phyloP scores from a whole-genome alignment of 2,888 invertebrate genomes.

The Pterostichus madidus region DNA sequence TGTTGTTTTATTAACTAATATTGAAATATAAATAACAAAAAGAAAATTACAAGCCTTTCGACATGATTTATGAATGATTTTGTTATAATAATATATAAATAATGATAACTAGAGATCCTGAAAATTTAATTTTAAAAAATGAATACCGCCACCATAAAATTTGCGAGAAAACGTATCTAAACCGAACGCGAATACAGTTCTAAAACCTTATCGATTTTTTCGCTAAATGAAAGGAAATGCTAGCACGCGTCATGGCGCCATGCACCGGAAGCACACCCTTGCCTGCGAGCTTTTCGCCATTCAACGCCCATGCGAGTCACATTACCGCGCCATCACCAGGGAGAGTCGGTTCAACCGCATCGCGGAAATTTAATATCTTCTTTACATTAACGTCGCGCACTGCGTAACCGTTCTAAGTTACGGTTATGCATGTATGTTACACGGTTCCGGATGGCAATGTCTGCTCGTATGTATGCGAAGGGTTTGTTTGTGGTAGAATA shows the following conservation, averaged over 20 bases:
- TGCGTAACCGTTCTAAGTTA: conserved; percentile 39
- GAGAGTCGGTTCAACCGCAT: conserved; percentile 8
- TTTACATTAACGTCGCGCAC: conserved; percentile 52
- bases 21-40: too few species aligned
- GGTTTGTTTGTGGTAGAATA: not conserved
- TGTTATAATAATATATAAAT: too few species aligned
- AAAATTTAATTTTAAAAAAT: too few species aligned
- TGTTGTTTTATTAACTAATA: too few species aligned
- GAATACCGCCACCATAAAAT: too few species aligned
- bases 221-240: conserved; percentile 43
- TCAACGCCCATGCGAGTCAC: conserved; percentile 12
- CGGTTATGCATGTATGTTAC: conserved; percentile 45
- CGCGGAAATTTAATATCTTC: conserved; percentile 60
- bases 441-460: conserved; percentile 1
- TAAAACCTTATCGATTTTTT: not conserved
- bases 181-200: not conserved
- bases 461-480: not conserved
- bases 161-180: too few species aligned
- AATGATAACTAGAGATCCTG: too few species aligned
- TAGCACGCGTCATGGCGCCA: not conserved
- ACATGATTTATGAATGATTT: too few species aligned
- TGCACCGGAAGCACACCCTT: conserved; percentile 24
- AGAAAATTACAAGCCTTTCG: too few species aligned
- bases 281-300: not conserved
- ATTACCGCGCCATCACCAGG: conserved; percentile 44